Percentiles rank a stretch among this genome's conserved stretches.
phyloP scores from a whole-genome alignment of 2,888 invertebrate genomes.

The Beris chalybata region DNA sequence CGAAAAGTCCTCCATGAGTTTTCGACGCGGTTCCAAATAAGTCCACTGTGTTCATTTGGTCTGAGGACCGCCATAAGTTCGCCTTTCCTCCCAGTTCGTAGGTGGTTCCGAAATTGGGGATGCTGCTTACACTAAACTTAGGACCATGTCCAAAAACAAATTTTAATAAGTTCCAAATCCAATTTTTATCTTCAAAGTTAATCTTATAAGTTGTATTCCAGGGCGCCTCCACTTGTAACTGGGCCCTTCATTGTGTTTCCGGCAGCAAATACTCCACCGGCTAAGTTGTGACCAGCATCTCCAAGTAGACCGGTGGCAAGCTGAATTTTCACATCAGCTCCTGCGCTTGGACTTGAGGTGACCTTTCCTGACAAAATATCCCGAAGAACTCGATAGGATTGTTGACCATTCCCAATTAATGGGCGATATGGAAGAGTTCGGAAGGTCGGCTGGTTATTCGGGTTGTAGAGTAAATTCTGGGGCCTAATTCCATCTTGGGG shows the following conservation, averaged over 20 bases:
- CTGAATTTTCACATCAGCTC: constrained; percentile 40
- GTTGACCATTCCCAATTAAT: neutral
- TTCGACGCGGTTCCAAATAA: constrained; percentile 45
- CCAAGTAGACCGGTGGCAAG: constrained; percentile 41
- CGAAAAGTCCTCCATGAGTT: constrained; percentile 44
- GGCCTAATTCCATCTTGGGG: neutral
- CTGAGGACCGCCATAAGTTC: constrained; percentile 46
- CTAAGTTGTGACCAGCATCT: constrained; percentile 41
- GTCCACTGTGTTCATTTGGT: constrained; percentile 44
- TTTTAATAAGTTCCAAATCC: too few species aligned
- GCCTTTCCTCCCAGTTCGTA: constrained; percentile 44
- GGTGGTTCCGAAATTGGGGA: constrained; percentile 45
- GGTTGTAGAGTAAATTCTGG: neutral
- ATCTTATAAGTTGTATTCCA: constrained; percentile 46
- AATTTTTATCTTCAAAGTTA: neutral
- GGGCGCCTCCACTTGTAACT: constrained; percentile 46
- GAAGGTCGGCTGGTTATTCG: neutral
- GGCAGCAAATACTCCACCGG: constrained; percentile 46
- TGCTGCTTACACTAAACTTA: constrained; percentile 43
- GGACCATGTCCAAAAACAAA: constrained; percentile 44
- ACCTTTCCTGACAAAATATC: constrained; percentile 33
- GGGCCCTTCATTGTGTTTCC: constrained; percentile 44
- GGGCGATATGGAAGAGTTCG: neutral
- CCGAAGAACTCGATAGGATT: neutral
- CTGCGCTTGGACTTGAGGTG: constrained; percentile 43